A percentile compares a stretch with the other conserved stretches of the same genome.
Evolutionary conservation across 2,113 vertebrate genomes (phyloP).

Genomic region (Brachypodius melanocephalos): DNA sequence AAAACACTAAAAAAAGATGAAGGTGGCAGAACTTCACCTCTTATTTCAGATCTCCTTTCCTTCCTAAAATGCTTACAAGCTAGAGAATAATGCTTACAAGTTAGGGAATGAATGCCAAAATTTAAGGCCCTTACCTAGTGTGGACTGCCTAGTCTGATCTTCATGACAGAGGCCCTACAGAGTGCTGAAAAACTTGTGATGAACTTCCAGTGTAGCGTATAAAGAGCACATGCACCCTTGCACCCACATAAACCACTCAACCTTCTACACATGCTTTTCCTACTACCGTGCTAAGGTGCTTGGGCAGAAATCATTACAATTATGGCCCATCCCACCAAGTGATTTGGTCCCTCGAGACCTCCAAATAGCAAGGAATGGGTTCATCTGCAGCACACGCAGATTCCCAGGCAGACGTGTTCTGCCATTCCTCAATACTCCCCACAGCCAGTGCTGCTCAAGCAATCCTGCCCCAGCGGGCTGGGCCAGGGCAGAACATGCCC

Average conservation of each 20-base stretch:
- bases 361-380: neutral
- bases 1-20: neutral
- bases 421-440: neutral
- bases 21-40: neutral
- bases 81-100: neutral
- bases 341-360: neutral
- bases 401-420: neutral
- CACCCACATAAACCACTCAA: neutral
- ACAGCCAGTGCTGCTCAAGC: neutral
- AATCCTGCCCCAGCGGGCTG: neutral
- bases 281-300: accelerated
- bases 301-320: neutral
- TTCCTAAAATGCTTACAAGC: neutral
- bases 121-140: neutral
- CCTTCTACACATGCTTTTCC: neutral
- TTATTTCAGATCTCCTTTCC: neutral
- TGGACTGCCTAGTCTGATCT: neutral
- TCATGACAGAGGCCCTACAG: neutral
- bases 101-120: neutral
- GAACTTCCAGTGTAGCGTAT: neutral
- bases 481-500: neutral
- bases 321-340: neutral
- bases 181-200: neutral
- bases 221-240: neutral
- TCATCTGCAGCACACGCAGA: accelerated